Evolutionary conservation across 2,888 invertebrate species (phyloP).

Genomic region (Crioceris asparagi): DNA sequence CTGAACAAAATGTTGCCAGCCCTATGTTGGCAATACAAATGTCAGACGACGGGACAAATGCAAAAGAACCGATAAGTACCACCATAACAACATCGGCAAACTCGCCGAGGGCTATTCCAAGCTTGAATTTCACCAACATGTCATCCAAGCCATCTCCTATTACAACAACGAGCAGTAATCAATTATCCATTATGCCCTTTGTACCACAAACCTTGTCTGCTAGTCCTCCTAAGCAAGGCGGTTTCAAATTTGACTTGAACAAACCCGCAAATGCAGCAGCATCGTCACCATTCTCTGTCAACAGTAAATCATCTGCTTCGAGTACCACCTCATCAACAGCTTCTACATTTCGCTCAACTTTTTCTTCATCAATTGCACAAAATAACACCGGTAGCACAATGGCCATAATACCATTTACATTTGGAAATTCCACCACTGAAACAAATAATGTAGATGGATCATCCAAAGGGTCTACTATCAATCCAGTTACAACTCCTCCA

Average conservation of each 20-base stretch:
- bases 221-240: slow-evolving; percentile 22
- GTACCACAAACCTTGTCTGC: neutral
- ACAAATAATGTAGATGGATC: no score
- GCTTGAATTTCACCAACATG: slow-evolving; percentile 5
- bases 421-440: neutral
- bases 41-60: neutral
- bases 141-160: neutral
- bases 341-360: slow-evolving; percentile 3
- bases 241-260: slow-evolving; percentile 29
- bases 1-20: neutral
- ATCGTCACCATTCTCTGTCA: slow-evolving; percentile 16
- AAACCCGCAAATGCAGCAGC: no score
- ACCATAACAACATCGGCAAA: neutral
- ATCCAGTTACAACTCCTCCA: neutral
- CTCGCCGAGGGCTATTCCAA: slow-evolving; percentile 1
- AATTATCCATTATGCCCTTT: slow-evolving; percentile 1
- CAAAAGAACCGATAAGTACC: neutral
- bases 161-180: slow-evolving; percentile 2
- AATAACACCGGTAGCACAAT: neutral
- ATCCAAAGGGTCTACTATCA: neutral
- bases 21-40: neutral
- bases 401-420: neutral
- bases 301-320: slow-evolving; percentile 2
- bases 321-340: slow-evolving; percentile 11
- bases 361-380: neutral